A percentile compares a stretch with the other conserved stretches of the same genome.
Evolutionary conservation across 2,113 vertebrate genomes (phyloP).

Genomic region (Dermatemys mawii): DNA sequence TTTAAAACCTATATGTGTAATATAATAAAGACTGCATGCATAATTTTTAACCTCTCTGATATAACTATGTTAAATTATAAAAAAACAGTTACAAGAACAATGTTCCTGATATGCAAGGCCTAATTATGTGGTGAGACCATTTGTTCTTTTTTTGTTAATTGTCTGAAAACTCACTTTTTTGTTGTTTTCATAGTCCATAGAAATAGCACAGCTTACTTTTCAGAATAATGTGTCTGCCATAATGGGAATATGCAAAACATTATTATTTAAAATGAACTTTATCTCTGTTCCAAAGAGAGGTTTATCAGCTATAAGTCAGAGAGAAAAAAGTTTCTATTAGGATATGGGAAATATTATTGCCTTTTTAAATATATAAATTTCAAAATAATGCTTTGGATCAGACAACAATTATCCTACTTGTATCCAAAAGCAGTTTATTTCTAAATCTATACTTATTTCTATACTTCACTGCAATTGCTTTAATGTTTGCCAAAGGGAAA

Average conservation of each 20-base stretch:
- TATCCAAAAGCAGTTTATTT: conserved; percentile 61
- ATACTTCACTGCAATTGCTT: conserved; percentile 62
- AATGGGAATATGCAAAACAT: conserved; percentile 64
- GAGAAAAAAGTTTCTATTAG: conserved; percentile 43
- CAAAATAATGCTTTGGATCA: conserved; percentile 66
- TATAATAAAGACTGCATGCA: conserved; percentile 68
- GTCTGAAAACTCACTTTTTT: conserved; percentile 62
- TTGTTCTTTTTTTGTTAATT: conserved; percentile 60
- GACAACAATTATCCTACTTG: conserved; percentile 53
- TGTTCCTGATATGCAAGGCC: conserved; percentile 55
- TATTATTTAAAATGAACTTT: conserved; percentile 67
- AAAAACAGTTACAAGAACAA: conserved; percentile 67
- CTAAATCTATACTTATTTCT: conserved; percentile 29
- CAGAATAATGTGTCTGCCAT: conserved; percentile 47
- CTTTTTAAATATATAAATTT: conserved; percentile 58
- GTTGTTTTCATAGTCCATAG: conserved; percentile 49
- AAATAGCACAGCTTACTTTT: conserved; percentile 31
- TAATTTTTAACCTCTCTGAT: conserved; percentile 69
- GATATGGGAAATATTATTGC: conserved; percentile 56
- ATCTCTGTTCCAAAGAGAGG: conserved; percentile 32
- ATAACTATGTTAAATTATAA: conserved; percentile 65
- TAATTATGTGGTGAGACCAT: conserved; percentile 67
- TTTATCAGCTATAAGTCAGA: conserved; percentile 58
- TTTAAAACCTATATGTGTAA: conserved; percentile 53
- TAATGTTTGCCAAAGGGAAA: conserved; percentile 76